These are phyloP conservation scores for Eupristina koningsbergeri DNA, from an alignment of 1,140 invertebrate species.

Conservation along the genomic window DNA sequence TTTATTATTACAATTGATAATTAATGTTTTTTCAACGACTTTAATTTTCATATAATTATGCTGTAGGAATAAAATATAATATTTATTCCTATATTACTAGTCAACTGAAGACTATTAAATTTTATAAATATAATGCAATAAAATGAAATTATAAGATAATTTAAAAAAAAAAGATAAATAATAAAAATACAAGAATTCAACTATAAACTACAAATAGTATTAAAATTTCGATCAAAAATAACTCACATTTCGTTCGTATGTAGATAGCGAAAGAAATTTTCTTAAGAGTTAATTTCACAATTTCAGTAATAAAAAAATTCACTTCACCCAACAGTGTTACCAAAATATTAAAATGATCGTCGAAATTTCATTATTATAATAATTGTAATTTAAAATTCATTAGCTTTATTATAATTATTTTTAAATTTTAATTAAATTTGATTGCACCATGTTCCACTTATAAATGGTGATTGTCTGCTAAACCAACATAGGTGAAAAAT, in stretches of 20 bases:
- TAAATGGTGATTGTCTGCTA: background rate
- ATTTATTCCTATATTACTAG: no score
- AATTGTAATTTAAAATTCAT: slow-evolving; percentile 14
- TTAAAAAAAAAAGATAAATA: no score
- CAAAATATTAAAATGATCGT: no score
- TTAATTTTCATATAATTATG: no score
- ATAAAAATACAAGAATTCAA: no score
- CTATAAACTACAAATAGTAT: background rate
- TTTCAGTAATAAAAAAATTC: background rate
- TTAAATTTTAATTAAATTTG: background rate
- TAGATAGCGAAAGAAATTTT: background rate
- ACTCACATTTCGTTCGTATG: slow-evolving; percentile 26
- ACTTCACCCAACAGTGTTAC: slow-evolving; percentile 21
- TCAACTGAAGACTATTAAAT: no score
- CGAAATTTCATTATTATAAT: background rate
- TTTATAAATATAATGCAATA: no score
- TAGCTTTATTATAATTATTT: background rate
- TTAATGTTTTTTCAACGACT: no score
- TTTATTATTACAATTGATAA: no score
- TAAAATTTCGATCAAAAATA: background rate
- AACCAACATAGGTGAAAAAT: background rate
- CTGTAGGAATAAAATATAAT: no score
- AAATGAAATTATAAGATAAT: no score
- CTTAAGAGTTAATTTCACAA: slow-evolving; percentile 25
- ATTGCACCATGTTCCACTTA: no score